Evolutionary conservation across 2,797 vertebrate genomes (phyloP).

Genomic region (Kryptopterus vitreolus): DNA sequence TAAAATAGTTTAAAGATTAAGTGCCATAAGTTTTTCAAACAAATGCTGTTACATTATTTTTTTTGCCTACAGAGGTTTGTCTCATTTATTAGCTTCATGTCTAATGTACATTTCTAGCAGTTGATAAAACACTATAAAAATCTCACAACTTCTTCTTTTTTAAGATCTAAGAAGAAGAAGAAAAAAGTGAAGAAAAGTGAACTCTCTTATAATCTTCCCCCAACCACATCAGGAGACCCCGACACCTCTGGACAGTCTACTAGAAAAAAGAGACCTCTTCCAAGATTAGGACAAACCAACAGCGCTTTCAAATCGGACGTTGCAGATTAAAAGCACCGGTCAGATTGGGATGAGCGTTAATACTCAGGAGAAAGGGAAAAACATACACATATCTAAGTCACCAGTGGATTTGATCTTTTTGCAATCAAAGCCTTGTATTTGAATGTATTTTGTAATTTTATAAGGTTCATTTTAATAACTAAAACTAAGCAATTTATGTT

Average conservation of each 20-base stretch:
- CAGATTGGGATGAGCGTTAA: constrained; percentile 9
- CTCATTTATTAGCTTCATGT: neutral
- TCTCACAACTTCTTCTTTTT: neutral
- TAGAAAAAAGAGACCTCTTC: constrained; percentile 71
- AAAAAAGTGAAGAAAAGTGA: constrained; percentile 75
- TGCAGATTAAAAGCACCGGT: constrained; percentile 44
- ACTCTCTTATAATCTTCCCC: constrained; percentile 56
- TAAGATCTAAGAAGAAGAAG: constrained; percentile 72
- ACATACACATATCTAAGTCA: constrained; percentile 1
- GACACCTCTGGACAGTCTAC: constrained; percentile 47
- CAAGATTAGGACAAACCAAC: constrained; percentile 69
- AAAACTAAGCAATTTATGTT: constrained; percentile 23
- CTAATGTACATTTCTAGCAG: neutral
- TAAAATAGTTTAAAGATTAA: neutral
- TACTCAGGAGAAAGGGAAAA: constrained; percentile 1
- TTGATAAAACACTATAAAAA: neutral
- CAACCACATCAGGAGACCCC: constrained; percentile 54
- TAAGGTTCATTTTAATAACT: constrained; percentile 41
- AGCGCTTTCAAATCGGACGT: constrained; percentile 72
- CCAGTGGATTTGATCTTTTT: constrained; percentile 13
- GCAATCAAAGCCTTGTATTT: constrained; percentile 33
- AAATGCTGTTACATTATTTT: neutral
- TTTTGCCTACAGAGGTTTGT: neutral
- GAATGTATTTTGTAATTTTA: constrained; percentile 47
- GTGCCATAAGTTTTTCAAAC: neutral